These are phyloP conservation scores for Cydia pomonella DNA, from an alignment of 1,140 invertebrate genomes.

Conservation along the genomic window DNA sequence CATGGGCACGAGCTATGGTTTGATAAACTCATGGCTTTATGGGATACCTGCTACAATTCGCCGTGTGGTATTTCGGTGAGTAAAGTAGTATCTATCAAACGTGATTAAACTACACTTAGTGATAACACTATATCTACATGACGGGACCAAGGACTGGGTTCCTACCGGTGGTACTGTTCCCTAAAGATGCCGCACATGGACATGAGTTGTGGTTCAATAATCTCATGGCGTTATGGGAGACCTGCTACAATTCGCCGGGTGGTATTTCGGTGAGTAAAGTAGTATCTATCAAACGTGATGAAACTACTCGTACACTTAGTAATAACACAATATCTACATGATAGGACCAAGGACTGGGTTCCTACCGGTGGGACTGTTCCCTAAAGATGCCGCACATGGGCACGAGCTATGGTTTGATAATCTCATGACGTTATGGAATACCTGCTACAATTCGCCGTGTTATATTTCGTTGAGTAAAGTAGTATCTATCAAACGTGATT, in stretches of 20 bases:
- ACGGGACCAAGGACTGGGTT: conserved; percentile 87
- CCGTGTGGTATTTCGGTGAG: conserved; percentile 87
- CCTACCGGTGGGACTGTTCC: conserved; percentile 85
- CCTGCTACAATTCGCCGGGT: conserved; percentile 85
- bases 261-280: conserved; percentile 87
- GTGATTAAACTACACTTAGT: too few relatives aligned
- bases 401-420: conserved; percentile 92
- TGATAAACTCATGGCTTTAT: conserved; percentile 90
- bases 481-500: conserved; percentile 88
- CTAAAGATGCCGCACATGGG: conserved; percentile 83
- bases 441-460: conserved; percentile 85
- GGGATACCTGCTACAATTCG: conserved; percentile 87
- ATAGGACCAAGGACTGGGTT: conserved; percentile 87
- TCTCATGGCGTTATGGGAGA: conserved; percentile 89
- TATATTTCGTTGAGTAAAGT: conserved; percentile 87
- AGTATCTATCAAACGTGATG: too few relatives aligned
- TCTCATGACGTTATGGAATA: conserved; percentile 89
- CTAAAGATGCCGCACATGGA: conserved; percentile 83
- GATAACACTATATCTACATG: too few relatives aligned
- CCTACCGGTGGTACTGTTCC: conserved; percentile 83
- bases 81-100: too few relatives aligned
- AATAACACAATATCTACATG: too few relatives aligned
- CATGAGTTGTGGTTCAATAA: conserved; percentile 92
- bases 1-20: conserved; percentile 91
- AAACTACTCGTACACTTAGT: too few relatives aligned